Base-by-base conservation (phyloP, 2,888 invertebrate species). In the Meiosimyza platycephala region DNA sequence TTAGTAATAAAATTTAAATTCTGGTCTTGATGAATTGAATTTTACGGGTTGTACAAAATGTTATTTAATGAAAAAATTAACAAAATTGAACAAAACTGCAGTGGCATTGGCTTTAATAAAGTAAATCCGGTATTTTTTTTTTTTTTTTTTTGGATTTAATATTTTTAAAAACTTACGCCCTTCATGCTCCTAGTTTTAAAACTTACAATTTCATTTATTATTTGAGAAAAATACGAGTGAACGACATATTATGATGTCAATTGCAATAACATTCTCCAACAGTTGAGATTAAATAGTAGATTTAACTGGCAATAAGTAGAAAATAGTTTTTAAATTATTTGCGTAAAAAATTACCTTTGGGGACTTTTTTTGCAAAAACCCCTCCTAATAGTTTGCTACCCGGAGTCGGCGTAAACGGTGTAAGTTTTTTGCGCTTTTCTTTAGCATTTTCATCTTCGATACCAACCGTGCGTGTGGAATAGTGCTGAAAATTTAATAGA, bases 321-420 rank as follows among this genome's bases (percentile, higher is more conserved):
- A 57, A 40, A 57, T 18, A 1, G n/a, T 54, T 55, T 55, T 52
- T 3, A 28, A 28, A 59, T 55, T 68, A 71, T 66, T 66, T 71
- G 60, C 48, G 55, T 54, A 71, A 52, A 62, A 16, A 76, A 68
- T 79, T 84, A 84, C 84, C 85, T 85, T 83, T 81, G 40, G 78
- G 75, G 52, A 79, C 57, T 77, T 86, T 87, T 71, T 84, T 85
- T 13, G 81, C 84, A 78, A 87, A 86, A n/a, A 87, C 81, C 54
- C 88, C 87, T 51, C 86, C 85, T 47, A 87, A 77, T 48, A 88
- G 76, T 75, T 84, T 85, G 65, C 75, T 85, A 50, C 83, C 82
- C 0, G 84, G 82, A 4, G 83, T 82, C 48, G 83, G 83, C 9
- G 86, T 81, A 57, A 80, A 81, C 6, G 82, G 80, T 50, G 85